Percentiles rank a stretch among this genome's conserved stretches.
These are phyloP conservation scores for Syngnathus typhle DNA, from an alignment of 2,113 vertebrate genomes.

Conservation along the genomic window DNA sequence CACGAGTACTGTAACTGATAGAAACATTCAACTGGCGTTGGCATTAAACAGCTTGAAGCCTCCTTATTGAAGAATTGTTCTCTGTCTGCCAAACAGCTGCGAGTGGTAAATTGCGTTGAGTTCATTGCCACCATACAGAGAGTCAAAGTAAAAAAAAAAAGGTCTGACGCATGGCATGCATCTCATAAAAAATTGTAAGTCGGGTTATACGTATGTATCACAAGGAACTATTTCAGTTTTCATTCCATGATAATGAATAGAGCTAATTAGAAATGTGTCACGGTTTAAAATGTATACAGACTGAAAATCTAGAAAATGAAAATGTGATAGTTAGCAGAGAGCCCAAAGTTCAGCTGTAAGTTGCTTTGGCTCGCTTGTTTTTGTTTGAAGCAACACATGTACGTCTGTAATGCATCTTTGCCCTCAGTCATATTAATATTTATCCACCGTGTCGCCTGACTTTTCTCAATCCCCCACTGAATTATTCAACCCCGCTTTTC, in stretches of 20 bases:
- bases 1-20: too few relatives aligned
- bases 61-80: too few relatives aligned
- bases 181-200: too few relatives aligned
- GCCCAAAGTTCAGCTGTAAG: constrained; percentile 20
- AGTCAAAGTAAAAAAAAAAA: too few relatives aligned
- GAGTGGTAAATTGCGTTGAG: too few relatives aligned
- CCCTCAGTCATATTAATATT: constrained; percentile 28
- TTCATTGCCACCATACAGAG: too few relatives aligned
- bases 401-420: constrained; percentile 21
- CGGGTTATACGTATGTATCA: too few relatives aligned
- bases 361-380: constrained; percentile 28
- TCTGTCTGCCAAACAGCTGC: too few relatives aligned
- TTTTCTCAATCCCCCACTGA: constrained; percentile 43
- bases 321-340: constrained; percentile 3
- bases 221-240: too few relatives aligned
- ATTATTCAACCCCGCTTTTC: constrained; percentile 52
- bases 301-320: neutral
- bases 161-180: too few relatives aligned
- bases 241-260: neutral
- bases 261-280: neutral
- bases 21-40: too few relatives aligned
- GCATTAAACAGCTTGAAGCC: too few relatives aligned
- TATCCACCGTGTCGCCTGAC: constrained; percentile 22
- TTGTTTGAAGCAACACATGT: constrained; percentile 10
- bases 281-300: neutral